Base-by-base conservation (phyloP, 2,113 vertebrate genomes). In the Rhea americana region DNA sequence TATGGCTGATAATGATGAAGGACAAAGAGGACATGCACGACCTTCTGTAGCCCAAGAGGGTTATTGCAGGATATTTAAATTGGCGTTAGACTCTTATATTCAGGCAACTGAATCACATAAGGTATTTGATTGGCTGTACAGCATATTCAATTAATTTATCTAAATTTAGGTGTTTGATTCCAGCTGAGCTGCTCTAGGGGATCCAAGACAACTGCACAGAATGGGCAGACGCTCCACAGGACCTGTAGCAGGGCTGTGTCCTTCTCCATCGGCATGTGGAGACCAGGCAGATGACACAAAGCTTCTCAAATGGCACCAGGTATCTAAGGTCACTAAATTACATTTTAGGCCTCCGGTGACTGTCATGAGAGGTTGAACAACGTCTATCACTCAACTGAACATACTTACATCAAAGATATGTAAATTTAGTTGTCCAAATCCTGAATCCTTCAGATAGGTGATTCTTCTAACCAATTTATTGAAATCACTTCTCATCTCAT, bases 221-320 rank as follows among this genome's bases (percentile, higher is more conserved):
- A 41, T 18, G 51, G 21, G 39, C 71, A 82, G 19, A 55, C 26
- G 26, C 1, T 45, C 7, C 9, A 53, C 10, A 62, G 10, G 21
- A 9, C 1, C 73, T 35, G 50, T 6, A 62, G 25, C 14, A 67
- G 5, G 51, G 1, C 10, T 15, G 6, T 2, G 3, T 45, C 17
- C 28, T 79, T 56, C 43, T 68, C 35, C 68, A 0, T 0, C 32
- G 65, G 19, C 59, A 91, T 5, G 16, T 16, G 5, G 11, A 83
- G 28, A 25, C 16, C 59, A 77, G 37, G 39, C 11, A 88, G 25
- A 9, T 77, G 14, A n/a, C 41, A 16, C 21, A 73, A 82, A 7
- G 6, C 59, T 12, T 56, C 47, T 90, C 18, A 76, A 90, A 87
- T 43, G 4, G 12, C 56, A 63, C 13, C 35, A 58, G 45, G 53